Evolutionary conservation across 1,140 invertebrate genomes (phyloP), one percentile per base, ranked within the genome.

Genomic region (Eumaeus atala): DNA sequence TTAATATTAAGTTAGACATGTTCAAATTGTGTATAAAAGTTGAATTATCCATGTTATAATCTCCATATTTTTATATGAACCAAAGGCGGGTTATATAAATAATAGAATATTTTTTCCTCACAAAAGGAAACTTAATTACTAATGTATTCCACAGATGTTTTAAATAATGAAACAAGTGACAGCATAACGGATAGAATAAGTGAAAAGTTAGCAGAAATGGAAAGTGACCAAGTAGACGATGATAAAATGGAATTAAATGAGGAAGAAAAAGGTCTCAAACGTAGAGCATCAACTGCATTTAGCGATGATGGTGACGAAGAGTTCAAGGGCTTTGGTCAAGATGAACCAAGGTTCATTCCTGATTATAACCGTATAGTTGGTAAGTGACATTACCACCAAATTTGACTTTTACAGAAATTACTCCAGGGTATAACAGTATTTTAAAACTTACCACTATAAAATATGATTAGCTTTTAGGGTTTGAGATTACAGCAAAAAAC

Each of bases 311-410:
- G 56, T 2, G 69, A 66, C 47, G 74, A 75, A 37, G 76, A 83
- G 7, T 84, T 84, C 50, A 79, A 73, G 58, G 83, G 83, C 14
- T 84, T 84, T 64, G 77, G 72, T 16, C 53, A 66, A 6, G 47
- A 56, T 0, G 69, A 78, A 10, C 16, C 64, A 0, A 67, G 65
- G 35, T 54, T 58, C 51, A 56, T 73, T 12, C 59, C 51, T n/a
- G 67, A 67, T 9, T 86, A 83, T 44, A 70, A 57, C 33, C 57
- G 60, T 21, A 52, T 82, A 59, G 58, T 86, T 54, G 81, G 83
- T 86, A 36, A 74, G 80, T 66, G 8, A 28, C 21, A 28, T 28
- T 28, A 28, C 21, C 21, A 6, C 21, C 21, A 28, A 28, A 3
- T 28, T 28, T 3, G 6, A 28, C 6, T 28, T 2, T 28, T 6